Percentiles rank a stretch among this genome's conserved stretches.
Conservation (phyloP, 2,797 vertebrate genomes). For the Oceanodroma leucorhoa region DNA sequence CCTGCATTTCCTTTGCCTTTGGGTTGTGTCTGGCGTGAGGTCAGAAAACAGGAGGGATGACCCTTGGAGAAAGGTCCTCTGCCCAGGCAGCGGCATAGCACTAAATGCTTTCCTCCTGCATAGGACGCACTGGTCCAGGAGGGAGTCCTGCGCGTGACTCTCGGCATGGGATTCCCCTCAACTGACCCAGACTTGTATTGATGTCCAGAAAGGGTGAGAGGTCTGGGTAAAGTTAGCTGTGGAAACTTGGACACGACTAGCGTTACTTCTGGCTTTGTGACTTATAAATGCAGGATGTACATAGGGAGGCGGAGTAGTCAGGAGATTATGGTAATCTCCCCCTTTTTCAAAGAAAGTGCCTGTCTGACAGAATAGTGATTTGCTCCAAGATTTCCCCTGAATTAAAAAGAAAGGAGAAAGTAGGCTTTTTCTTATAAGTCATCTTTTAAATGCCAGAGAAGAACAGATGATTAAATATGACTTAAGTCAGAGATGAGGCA, state of each 20-base stretch:
- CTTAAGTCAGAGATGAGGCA: background rate
- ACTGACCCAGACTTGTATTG: background rate
- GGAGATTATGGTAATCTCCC: background rate
- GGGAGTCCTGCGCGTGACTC: rapidly evolving
- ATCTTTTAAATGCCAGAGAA: background rate
- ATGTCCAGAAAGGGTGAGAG: background rate
- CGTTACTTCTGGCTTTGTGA: background rate
- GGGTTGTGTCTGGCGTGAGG: background rate
- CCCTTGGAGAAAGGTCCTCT: background rate
- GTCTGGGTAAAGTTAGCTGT: background rate
- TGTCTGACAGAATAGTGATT: background rate
- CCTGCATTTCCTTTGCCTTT: background rate
- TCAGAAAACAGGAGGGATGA: background rate
- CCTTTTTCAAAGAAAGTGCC: background rate
- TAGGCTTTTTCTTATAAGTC: rapidly evolving
- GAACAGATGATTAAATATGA: background rate
- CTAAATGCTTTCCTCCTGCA: background rate
- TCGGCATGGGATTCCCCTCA: rapidly evolving
- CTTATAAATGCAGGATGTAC: background rate
- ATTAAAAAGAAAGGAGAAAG: background rate
- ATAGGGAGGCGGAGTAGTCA: rapidly evolving
- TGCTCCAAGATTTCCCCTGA: background rate
- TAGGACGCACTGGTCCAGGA: rapidly evolving
- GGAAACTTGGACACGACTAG: background rate
- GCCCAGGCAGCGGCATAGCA: background rate